Evolutionary conservation across 2,888 invertebrate genomes (phyloP), one percentile per base, ranked within the genome.

Genomic region (Hanleya hanleyi): DNA sequence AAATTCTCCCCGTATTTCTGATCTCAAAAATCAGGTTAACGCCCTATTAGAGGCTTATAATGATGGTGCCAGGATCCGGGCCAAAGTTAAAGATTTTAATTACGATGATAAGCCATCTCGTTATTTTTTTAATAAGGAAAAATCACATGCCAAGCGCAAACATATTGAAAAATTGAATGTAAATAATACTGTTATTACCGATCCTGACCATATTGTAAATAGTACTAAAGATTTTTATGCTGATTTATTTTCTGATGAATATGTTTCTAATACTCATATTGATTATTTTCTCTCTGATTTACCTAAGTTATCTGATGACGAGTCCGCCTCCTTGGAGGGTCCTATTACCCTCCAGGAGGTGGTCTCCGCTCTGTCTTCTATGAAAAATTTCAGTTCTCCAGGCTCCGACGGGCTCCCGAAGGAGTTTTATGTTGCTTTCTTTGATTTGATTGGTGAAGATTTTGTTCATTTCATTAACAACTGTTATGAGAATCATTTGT

Each of bases 381-480:
- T 69, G 69, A 33, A 57, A 5, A 35, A 61, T 57, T 36, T 37
- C 29, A 61, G 32, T 22, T 37, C 61, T 18, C 69, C 69, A 12
- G 69, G 69, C 15, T 61, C 61, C 26, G 69, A 69, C 49, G 69
- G 69, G 7, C 29, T 69, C 18, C 32, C 57, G 7, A 69, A 61
- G 62, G 69, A 69, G 47, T 69, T 69, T 61, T 69, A 69, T 61
- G 35, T 18, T 12, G 32, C 37, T 41, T 69, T 69, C 38, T 61
- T 69, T 36, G 61, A 57, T 5, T 29, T 61, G 22, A 18, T 69
- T 12, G 61, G 37, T 22, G 29, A n/a, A 2, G 29, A 26, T 12
- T 57, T 61, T 29, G 36, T 69, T 18, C 18, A 35, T 18, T 26
- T 69, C 1, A n/a, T 57, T 22, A 57, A 57, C n/a, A 26, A 37